Evolutionary conservation across 2,888 invertebrate species (phyloP).

Genomic region (Mycogona germanica): DNA sequence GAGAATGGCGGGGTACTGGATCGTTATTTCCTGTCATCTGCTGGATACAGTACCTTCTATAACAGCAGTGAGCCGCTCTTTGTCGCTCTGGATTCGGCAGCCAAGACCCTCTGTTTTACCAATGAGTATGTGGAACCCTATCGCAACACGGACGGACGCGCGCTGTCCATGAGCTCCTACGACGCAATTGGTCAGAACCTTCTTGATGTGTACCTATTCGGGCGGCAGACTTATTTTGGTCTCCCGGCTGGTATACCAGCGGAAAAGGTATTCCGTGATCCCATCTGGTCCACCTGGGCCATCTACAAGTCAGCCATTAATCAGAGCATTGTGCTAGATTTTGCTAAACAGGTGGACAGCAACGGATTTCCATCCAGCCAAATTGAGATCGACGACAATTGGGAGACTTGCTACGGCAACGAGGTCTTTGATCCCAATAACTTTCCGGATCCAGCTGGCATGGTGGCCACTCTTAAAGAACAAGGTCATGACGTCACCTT

Average conservation of each 20-base stretch:
- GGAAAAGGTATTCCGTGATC: conserved; percentile 56
- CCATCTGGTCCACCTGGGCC: conserved; percentile 85
- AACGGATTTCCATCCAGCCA: conserved; percentile 48
- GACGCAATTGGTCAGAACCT: neutral
- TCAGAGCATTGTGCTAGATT: conserved; percentile 47
- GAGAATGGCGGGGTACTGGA: conserved; percentile 30
- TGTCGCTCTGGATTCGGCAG: neutral
- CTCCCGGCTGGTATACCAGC: no score
- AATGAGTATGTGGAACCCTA: conserved; percentile 46
- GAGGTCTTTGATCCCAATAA: conserved; percentile 31
- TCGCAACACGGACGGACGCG: conserved; percentile 19
- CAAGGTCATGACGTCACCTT: conserved; percentile 26
- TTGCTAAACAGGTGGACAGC: conserved; percentile 51
- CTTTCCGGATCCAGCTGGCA: conserved; percentile 30
- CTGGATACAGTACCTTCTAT: conserved; percentile 36
- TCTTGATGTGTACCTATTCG: neutral
- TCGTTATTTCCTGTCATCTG: conserved; percentile 48
- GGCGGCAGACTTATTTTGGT: conserved; percentile 3
- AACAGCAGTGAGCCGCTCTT: neutral
- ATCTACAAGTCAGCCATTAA: conserved; percentile 54
- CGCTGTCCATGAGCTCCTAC: neutral
- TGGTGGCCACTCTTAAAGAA: conserved; percentile 27
- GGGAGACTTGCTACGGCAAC: conserved; percentile 33
- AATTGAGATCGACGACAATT: conserved; percentile 38
- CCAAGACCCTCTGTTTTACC: conserved; percentile 32